A percentile compares a stretch with the other conserved stretches of the same genome.
phyloP scores from a whole-genome alignment of 2,888 invertebrate species.

The Mythimna albipuncta region DNA sequence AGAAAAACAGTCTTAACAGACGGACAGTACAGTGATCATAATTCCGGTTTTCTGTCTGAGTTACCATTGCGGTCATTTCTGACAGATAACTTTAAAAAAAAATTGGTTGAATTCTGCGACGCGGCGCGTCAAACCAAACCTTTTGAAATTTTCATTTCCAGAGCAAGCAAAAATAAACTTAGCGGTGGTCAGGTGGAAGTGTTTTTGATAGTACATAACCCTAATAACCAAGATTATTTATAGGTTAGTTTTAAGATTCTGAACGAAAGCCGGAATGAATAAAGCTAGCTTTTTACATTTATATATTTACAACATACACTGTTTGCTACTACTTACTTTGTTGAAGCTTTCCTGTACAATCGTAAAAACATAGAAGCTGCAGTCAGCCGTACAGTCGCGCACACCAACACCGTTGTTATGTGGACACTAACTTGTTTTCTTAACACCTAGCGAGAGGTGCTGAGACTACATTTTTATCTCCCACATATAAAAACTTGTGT shows the following conservation, averaged over 20 bases:
- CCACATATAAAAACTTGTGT: slow-evolving; percentile 54
- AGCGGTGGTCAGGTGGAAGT: no score
- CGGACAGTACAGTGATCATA: no score
- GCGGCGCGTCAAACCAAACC: no score
- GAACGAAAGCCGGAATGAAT: neutral
- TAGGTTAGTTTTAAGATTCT: neutral
- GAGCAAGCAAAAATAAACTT: no score
- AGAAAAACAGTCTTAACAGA: no score
- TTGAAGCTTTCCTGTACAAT: slow-evolving; percentile 15
- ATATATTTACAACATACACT: neutral
- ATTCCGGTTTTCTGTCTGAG: no score
- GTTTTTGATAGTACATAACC: no score
- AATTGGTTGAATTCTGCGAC: no score
- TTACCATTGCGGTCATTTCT: no score
- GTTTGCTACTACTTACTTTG: slow-evolving; percentile 28
- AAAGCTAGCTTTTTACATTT: neutral
- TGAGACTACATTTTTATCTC: slow-evolving; percentile 55
- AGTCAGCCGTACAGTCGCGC: slow-evolving; percentile 20
- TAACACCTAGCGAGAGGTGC: slow-evolving; percentile 44
- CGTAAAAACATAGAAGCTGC: slow-evolving; percentile 52
- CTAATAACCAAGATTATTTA: neutral
- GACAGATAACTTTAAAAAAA: no score
- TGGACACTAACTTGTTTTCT: slow-evolving; percentile 46
- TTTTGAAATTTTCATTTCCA: no score
- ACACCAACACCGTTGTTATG: slow-evolving; percentile 29